Evolutionary conservation across 1,140 invertebrate species (phyloP), one percentile per base, ranked within the genome.

Genomic region (Chironomus striatipennis): DNA sequence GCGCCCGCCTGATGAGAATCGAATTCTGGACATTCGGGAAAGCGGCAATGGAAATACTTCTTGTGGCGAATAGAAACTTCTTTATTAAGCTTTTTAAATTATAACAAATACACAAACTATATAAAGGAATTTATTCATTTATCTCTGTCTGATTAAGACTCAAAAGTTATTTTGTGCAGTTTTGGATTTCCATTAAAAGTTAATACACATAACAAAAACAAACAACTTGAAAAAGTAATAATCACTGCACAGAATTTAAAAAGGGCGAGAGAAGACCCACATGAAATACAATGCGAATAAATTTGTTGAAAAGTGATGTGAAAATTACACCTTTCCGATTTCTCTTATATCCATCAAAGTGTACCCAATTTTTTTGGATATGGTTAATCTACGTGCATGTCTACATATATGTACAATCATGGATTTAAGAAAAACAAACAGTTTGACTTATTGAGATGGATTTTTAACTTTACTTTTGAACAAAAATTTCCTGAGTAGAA

Each of bases 281-380:
- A 70, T 21, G 47, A 15, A 57, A 18, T 10, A 21, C n/a, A 70
- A 18, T 70, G 65, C 65, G 65, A 70, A 70, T 70, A 70, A 70
- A 20, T 70, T 70, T 70, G 65, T 70, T 70, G 65, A 70, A 70
- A 70, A 18, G 65, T 70, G 65, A 70, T 70, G 65, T 70, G 65
- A 70, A 70, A 57, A 70, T 70, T 70, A 70, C 65, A 70, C 65
- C 65, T 70, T 70, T 70, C 65, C 20, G 17, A 9, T 7, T 70
- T 10, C n/a, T 18, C 65, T 9, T 34, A 34, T 70, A 57, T 57
- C 47, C 47, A 57, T 57, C 47, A 57, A 57, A 57, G 24, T 34
- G 24, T 34, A 34, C 24, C 24, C 24, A 34, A 34, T 34, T 34
- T 34, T 5, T 34, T 34, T 1, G 24, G 24, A 34, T 34, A 34